These are phyloP conservation scores for Zaprionus vittiger DNA, from an alignment of 1,140 invertebrate species.

Conservation along the genomic window DNA sequence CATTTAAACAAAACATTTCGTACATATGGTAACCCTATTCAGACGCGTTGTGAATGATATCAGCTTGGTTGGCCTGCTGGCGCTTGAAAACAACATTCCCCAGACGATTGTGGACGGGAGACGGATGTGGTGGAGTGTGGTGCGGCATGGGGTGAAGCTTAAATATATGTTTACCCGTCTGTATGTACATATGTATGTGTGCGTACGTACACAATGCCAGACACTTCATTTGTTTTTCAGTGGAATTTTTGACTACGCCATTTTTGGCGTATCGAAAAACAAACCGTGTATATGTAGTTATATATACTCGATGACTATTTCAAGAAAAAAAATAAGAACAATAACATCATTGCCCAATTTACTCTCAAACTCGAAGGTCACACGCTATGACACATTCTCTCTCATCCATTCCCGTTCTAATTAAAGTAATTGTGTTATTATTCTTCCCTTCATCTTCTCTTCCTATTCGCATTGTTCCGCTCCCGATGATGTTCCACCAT, in stretches of 20 bases:
- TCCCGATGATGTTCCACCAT: slow-evolving; percentile 31
- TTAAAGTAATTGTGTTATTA: slow-evolving; percentile 48
- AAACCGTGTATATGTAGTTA: slow-evolving; percentile 14
- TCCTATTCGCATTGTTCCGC: not conserved
- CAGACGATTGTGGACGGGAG: slow-evolving; percentile 9
- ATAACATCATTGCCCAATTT: slow-evolving; percentile 45
- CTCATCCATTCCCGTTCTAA: slow-evolving; percentile 44
- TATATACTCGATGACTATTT: slow-evolving; percentile 62
- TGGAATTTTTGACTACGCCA: slow-evolving; percentile 69
- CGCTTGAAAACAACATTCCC: slow-evolving; percentile 69
- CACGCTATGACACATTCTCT: slow-evolving; percentile 20
- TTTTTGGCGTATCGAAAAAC: slow-evolving; percentile 32
- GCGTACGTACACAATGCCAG: slow-evolving; percentile 45
- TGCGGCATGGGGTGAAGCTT: slow-evolving; percentile 4
- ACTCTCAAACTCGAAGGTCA: slow-evolving; percentile 59
- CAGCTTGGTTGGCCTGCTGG: slow-evolving; percentile 34
- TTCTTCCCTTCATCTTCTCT: slow-evolving; percentile 17
- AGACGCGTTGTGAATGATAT: slow-evolving; percentile 56
- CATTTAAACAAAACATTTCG: slow-evolving; percentile 32
- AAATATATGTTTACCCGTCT: not conserved
- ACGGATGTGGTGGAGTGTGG: not conserved
- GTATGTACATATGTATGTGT: slow-evolving; percentile 5
- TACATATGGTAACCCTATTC: slow-evolving; percentile 62
- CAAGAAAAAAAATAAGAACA: slow-evolving; percentile 32
- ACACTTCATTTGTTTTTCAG: slow-evolving; percentile 52